Evolutionary conservation across 1,140 invertebrate species (phyloP), one percentile per base, ranked within the genome.

Genomic region (Luehdorfia chinensis): DNA sequence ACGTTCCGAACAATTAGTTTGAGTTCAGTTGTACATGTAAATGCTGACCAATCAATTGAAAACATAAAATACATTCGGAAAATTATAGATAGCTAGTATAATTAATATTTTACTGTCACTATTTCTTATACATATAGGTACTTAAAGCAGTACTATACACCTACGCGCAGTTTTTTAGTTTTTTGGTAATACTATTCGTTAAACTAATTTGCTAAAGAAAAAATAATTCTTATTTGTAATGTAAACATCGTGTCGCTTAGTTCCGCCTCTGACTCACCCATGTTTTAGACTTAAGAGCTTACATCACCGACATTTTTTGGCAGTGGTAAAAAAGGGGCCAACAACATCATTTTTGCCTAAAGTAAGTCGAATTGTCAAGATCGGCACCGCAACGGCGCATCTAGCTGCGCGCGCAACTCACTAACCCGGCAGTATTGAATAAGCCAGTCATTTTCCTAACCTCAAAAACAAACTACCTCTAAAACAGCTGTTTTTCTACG

Each of bases 381-480:
- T 59, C 45, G 43, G 33, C 54, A 49, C 50, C 65, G 67, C 63
- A 64, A 47, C 63, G 59, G 60, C 71, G 76, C 73, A 65, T 39
- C 12, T 33, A 34, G 51, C 9, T 84, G 80, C 80, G 80, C 78
- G 80, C 80, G 80, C 80, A 84, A 37, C 65, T 36, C 48, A n/a
- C n/a, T n/a, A 56, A 15, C 13, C 39, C 27, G 39, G 23, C 47
- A 43, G 47, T 71, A 83, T 83, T 63, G 78, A 81, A 75, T 77
- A 47, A 52, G 56, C 66, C 59, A 70, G 67, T 79, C 73, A 73
- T 67, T 68, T 71, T 76, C 71, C 64, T 84, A 84, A 84, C 76
- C 80, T 84, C 68, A 75, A 76, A 79, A 43, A 43, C 39, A 15
- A 30, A 50, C 44, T 33, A 55, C 41, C 30, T 25, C 41, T 28